phyloP scores from a whole-genome alignment of 2,113 vertebrate genomes.

The Casuarius casuarius region DNA sequence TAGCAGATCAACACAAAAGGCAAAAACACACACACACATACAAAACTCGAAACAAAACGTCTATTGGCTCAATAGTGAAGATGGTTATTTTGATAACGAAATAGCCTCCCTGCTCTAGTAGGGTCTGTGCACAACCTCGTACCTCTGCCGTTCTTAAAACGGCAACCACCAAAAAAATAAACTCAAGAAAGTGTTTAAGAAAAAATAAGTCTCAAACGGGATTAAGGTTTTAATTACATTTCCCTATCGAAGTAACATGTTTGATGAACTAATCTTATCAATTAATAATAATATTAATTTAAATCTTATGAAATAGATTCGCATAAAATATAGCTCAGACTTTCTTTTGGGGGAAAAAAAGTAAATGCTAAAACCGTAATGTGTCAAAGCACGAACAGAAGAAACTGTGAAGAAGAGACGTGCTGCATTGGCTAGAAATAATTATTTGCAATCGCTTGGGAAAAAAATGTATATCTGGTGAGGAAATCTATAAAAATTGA shows the following conservation, averaged over 20 bases:
- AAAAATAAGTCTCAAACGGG: constrained; percentile 67
- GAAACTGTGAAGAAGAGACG: neutral
- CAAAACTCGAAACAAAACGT: constrained; percentile 18
- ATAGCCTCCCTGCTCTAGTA: constrained; percentile 45
- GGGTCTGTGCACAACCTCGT: constrained; percentile 32
- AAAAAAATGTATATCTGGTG: neutral
- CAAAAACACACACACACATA: neutral
- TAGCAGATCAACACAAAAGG: constrained; percentile 69
- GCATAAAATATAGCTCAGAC: constrained; percentile 11
- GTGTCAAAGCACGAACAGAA: neutral
- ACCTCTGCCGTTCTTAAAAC: neutral
- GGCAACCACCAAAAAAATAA: neutral
- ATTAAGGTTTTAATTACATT: constrained; percentile 81
- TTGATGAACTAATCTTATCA: constrained; percentile 78
- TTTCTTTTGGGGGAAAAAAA: neutral
- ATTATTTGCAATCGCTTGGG: neutral
- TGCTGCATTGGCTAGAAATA: neutral
- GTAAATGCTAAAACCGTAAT: neutral
- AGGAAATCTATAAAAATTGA: neutral
- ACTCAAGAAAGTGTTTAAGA: constrained; percentile 64
- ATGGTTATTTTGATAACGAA: constrained; percentile 73
- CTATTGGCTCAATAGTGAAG: constrained; percentile 63
- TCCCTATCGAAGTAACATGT: constrained; percentile 74
- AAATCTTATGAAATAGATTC: constrained; percentile 67
- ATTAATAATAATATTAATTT: constrained; percentile 77